A percentile compares a stretch with the other conserved stretches of the same genome.
These are phyloP conservation scores for Sakesphorus luctuosus DNA, from an alignment of 2,113 vertebrate genomes.

Conservation along the genomic window DNA sequence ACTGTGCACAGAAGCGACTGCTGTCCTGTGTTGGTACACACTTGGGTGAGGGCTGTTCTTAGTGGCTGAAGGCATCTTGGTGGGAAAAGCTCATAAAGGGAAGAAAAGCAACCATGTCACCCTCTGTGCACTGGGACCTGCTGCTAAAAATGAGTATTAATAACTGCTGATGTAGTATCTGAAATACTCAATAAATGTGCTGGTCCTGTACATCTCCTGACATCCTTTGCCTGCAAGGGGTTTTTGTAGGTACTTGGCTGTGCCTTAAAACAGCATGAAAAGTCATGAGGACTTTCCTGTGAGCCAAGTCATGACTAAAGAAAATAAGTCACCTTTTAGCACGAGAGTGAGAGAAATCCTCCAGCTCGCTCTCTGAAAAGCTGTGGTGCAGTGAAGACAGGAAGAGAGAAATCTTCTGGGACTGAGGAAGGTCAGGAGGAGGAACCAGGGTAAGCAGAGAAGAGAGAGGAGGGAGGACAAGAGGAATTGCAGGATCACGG, in stretches of 20 bases:
- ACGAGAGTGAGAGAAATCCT: not conserved
- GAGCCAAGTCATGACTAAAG: not conserved
- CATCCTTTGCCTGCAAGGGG: not conserved
- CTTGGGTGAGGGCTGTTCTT: not conserved
- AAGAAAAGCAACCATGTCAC: not conserved
- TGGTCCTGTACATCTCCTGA: not conserved
- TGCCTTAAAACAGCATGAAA: not conserved
- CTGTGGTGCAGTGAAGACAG: not conserved
- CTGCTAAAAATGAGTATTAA: not conserved
- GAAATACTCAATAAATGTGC: not conserved
- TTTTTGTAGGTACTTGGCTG: not conserved
- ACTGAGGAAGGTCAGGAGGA: not conserved
- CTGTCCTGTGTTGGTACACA: not conserved
- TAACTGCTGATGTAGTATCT: not conserved
- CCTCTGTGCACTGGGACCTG: accelerated
- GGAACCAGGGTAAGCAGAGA: not conserved
- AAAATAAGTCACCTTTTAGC: not conserved
- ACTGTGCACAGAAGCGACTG: not conserved
- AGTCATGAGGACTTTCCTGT: not conserved
- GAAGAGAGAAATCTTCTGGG: not conserved
- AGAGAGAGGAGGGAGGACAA: not conserved
- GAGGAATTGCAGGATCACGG: not conserved
- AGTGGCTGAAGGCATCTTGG: not conserved
- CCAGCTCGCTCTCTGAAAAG: not conserved
- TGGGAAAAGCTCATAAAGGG: not conserved